Evolutionary conservation across 1,140 invertebrate species (phyloP).

Genomic region (Heliconius hermathena): DNA sequence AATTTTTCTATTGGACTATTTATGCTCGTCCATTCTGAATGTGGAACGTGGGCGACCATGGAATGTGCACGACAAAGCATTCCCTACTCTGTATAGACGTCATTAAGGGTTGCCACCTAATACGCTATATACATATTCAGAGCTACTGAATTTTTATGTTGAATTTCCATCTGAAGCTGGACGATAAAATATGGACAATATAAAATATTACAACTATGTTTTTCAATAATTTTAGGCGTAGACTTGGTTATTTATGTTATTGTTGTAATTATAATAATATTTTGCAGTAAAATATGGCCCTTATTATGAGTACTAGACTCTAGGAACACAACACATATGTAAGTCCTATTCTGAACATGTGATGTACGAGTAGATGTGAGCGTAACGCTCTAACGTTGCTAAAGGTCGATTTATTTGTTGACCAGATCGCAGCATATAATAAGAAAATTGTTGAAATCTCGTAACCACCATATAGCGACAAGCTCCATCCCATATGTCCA

Average conservation of each 20-base stretch:
- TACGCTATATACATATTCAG: neutral
- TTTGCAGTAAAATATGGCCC: too few species aligned
- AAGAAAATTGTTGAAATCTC: neutral
- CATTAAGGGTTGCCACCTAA: conserved; percentile 4
- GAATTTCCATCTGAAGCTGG: neutral
- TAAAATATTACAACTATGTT: too few species aligned
- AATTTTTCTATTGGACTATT: neutral
- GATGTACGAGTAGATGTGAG: too few species aligned
- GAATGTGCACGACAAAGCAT: conserved; percentile 9
- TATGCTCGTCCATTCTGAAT: conserved; percentile 3
- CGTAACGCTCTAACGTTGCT: too few species aligned
- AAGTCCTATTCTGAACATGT: too few species aligned
- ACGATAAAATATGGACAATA: neutral
- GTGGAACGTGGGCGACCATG: neutral
- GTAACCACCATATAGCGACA: neutral
- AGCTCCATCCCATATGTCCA: neutral
- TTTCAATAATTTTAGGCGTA: neutral
- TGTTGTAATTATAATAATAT: too few species aligned
- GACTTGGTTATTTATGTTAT: too few species aligned
- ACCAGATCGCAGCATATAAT: too few species aligned
- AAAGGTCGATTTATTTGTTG: too few species aligned
- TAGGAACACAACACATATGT: too few species aligned
- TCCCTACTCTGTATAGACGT: neutral
- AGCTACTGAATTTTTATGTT: neutral
- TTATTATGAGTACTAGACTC: too few species aligned